Evolutionary conservation across 2,113 vertebrate genomes (phyloP), one percentile per base, ranked within the genome.

Genomic region (Cranoglanis bouderius): DNA sequence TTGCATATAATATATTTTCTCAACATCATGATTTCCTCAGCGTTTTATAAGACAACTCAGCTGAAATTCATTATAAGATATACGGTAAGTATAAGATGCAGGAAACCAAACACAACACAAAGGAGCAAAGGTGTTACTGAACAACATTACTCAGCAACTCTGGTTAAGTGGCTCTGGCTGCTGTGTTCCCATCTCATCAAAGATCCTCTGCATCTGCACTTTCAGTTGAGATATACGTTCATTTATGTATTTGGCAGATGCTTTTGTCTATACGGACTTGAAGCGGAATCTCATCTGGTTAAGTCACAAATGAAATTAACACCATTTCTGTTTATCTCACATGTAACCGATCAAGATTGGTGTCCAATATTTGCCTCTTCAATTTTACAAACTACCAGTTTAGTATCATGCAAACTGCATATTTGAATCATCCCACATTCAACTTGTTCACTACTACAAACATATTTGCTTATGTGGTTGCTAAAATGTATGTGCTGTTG

Each of bases 31-130:
- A 84, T 84, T 49, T 82, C 67, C 40, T 82, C 59, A 65, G 43
- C 40, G 65, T 18, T 87, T 88, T 55, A 38, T 29, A 82, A 53
- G 19, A 55, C 49, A 74, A 86, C 26, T 85, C 61, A 85, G 43
- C 40, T 29, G 38, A 75, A 40, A 35, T 61, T 83, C 24, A 63
- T 63, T 63, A 40, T 53, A 19, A 53, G 7, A 46, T 46, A 9
- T 46, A 46, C 46, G 8, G 46, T 10, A 18, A 16, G 6, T 19
- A 81, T 81, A 32, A 49, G 75, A 78, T 16, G 12, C 26, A 78
- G 43, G 16, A 49, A 53, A 40, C 24, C 9, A 13, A 81, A 35
- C 4, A 6, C 75, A 18, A 18, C 53, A 35, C 16, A 55, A 55
- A 55, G n/a, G n/a, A 82, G n/a, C 80, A 55, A 38, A 82, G 18